Conservation (phyloP, 2,113 vertebrate genomes). For the Gasterosteus aculeatus region DNA sequence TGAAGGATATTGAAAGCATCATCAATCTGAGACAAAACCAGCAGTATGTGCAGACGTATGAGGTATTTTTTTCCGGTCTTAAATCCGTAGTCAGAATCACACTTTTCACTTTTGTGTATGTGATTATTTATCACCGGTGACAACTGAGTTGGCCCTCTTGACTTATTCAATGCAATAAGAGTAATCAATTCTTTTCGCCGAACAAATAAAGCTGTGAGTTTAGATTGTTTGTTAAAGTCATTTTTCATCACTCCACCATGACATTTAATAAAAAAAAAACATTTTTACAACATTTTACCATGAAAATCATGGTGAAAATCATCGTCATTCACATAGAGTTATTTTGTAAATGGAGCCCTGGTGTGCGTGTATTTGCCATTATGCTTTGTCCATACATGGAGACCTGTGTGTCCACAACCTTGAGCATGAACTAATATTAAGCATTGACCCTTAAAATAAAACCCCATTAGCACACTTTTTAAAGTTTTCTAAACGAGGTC, state of each 20-base stretch:
- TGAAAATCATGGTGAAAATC: neutral
- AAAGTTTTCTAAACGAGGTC: neutral
- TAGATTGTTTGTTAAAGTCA: neutral
- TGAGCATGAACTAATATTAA: neutral
- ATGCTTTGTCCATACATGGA: neutral
- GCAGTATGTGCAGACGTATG: neutral
- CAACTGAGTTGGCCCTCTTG: neutral
- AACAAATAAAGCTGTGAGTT: neutral
- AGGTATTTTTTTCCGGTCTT: neutral
- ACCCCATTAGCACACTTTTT: neutral
- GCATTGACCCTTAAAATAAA: neutral
- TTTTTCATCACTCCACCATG: neutral
- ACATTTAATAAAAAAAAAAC: neutral
- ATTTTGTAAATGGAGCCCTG: neutral
- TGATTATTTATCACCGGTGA: neutral
- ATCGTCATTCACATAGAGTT: neutral
- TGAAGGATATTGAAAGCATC: neutral
- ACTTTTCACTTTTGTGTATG: conserved; percentile 1
- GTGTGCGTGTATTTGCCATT: neutral
- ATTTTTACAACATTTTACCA: neutral
- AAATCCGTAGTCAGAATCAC: neutral
- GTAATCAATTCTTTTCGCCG: neutral
- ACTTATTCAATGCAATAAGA: neutral
- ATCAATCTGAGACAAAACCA: neutral
- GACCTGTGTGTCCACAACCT: neutral